Evolutionary conservation across 2,113 vertebrate species (phyloP), one percentile per base, ranked within the genome.

Genomic region (Paedocypris sp.): DNA sequence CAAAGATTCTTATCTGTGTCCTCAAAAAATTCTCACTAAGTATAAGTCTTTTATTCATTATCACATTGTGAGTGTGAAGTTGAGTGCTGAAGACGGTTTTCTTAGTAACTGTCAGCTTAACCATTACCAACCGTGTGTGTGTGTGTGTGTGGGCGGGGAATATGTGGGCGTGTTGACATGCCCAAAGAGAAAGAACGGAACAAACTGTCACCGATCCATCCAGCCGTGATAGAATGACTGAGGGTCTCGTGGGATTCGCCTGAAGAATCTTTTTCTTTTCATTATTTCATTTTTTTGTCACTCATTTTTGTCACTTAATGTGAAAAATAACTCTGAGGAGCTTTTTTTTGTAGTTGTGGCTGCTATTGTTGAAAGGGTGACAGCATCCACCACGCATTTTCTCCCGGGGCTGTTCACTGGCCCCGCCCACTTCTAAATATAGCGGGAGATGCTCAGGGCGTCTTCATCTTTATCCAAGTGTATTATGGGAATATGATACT

Each of bases 341-440:
- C 38, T 43, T 58, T 58, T 43, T 25, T 58, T 58, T 32, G 32
- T 26, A 50, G 47, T 15, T 26, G 22, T 10, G 41, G 41, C 28
- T 47, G 51, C 35, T 7, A 20, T 38, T 33, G 29, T 32, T 15
- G 41, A 41, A 4, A 16, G 31, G 25, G 52, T 43, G 26, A 45
- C 35, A 41, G 58, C 38, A 48, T 12, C 22, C 16, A 58, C 54
- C 54, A 58, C 54, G 39, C 54, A 58, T 26, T 45, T 60, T 26
- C 67, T 69, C 42, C 39, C 47, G 32, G 32, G 54, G 61, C 48
- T 60, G 39, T 52, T 59, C 9, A 5, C 45, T 46, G 52, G 45
- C 22, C 22, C 28, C 46, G 35, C 29, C 47, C 53, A 59, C 35
- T 69, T 53, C 61, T 41, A 18, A 64, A 64, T 64, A 64, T 69